Evolutionary conservation across 2,113 vertebrate species (phyloP).

Genomic region (Xiphophorus couchianus): DNA sequence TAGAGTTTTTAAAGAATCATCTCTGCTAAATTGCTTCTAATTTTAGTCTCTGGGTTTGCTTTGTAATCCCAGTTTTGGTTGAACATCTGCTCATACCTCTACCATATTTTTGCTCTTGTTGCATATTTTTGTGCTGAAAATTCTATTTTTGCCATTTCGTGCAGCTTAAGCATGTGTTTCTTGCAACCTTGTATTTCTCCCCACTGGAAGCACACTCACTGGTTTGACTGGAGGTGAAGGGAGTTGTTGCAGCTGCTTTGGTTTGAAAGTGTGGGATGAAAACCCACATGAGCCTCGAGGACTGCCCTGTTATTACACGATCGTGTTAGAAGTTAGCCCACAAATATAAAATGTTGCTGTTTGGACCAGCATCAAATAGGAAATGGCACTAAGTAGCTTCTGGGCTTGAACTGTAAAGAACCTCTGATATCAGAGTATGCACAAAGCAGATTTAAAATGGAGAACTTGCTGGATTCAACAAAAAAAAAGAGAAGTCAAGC

Average conservation of each 20-base stretch:
- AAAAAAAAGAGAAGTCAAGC: not conserved
- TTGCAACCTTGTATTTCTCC: too few species aligned
- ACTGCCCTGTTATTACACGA: constrained; percentile 64
- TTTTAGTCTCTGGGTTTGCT: constrained; percentile 38
- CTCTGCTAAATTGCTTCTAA: constrained; percentile 53
- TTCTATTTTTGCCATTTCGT: not conserved
- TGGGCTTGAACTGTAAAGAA: not conserved
- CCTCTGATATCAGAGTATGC: not conserved
- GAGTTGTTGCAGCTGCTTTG: constrained; percentile 59
- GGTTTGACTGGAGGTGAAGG: constrained; percentile 35
- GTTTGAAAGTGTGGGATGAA: constrained; percentile 46
- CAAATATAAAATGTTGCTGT: too few species aligned
- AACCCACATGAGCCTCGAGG: constrained; percentile 42
- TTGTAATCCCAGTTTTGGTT: constrained; percentile 59
- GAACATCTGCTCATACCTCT: constrained; percentile 51
- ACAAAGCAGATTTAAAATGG: not conserved
- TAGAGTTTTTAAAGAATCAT: constrained; percentile 12
- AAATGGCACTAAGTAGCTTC: not conserved
- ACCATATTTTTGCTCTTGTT: constrained; percentile 24
- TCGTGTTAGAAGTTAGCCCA: not conserved
- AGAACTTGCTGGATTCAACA: not conserved
- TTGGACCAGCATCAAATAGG: too few species aligned
- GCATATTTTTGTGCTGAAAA: constrained; percentile 39
- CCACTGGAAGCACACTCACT: constrained; percentile 13
- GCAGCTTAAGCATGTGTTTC: not conserved